phyloP scores from a whole-genome alignment of 2,888 invertebrate species.

The Drosophila cognata region DNA sequence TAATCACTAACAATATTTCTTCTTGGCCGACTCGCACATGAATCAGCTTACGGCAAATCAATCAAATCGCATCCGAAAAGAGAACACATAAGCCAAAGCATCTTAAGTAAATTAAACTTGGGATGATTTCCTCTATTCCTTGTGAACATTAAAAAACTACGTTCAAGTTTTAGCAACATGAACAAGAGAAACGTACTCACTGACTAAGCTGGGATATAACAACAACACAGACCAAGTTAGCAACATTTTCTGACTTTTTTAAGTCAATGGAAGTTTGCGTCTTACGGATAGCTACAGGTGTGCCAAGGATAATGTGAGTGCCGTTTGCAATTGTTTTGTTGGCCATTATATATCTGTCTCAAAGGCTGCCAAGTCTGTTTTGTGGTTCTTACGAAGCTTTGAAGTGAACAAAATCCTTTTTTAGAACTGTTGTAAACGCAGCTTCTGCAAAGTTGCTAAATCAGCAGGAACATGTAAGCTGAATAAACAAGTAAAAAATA shows the following conservation, averaged over 20 bases:
- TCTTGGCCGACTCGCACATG: constrained; percentile 31
- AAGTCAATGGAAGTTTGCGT: constrained; percentile 39
- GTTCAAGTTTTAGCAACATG: constrained; percentile 21
- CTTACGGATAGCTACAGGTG: constrained; percentile 51
- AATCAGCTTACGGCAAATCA: constrained; percentile 65
- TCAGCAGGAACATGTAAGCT: not conserved
- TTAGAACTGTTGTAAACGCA: constrained; percentile 20
- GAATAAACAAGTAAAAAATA: not conserved
- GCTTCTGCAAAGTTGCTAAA: constrained; percentile 44
- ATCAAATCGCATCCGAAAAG: constrained; percentile 43
- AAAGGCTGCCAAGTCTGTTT: constrained; percentile 8
- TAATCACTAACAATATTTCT: constrained; percentile 45
- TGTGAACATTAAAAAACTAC: constrained; percentile 18
- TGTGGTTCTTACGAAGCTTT: not conserved
- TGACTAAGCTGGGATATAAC: constrained; percentile 19
- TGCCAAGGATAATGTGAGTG: constrained; percentile 20
- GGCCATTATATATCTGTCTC: constrained; percentile 14
- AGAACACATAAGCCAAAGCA: constrained; percentile 6
- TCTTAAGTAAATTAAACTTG: constrained; percentile 14
- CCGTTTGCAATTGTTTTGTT: constrained; percentile 20
- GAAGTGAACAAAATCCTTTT: not conserved
- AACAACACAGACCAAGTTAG: constrained; percentile 12
- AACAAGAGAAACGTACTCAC: not conserved
- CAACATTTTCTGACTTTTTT: constrained; percentile 11
- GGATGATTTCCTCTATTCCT: constrained; percentile 2